Evolutionary conservation across 1,140 invertebrate species (phyloP).

Genomic region (Stratiolaelaps scimitus): DNA sequence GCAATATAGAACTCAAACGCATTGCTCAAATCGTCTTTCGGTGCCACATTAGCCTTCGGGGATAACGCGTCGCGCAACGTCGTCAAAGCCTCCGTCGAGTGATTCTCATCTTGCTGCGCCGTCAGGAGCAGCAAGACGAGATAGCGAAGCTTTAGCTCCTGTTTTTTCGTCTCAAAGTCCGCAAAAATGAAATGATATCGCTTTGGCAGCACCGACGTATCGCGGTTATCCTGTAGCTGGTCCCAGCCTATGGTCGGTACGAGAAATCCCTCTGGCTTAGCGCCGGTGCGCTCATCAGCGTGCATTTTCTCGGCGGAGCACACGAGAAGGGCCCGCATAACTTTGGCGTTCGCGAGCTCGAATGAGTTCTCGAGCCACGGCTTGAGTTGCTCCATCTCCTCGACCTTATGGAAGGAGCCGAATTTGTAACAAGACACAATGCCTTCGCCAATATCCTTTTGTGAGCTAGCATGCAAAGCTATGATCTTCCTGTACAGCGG

Average conservation of each 20-base stretch:
- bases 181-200: slow-evolving; percentile 17
- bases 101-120: not conserved
- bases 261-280: not conserved
- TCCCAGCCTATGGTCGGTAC: slow-evolving; percentile 16
- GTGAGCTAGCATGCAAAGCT: not conserved
- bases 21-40: slow-evolving; percentile 1
- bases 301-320: slow-evolving; percentile 5
- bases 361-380: slow-evolving; percentile 6
- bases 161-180: slow-evolving; percentile 5
- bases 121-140: slow-evolving; percentile 8
- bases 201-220: slow-evolving; percentile 14
- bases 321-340: not conserved
- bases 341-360: slow-evolving; percentile 7
- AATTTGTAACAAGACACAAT: slow-evolving; percentile 13
- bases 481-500: slow-evolving; percentile 8
- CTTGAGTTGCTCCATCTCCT: slow-evolving; percentile 19
- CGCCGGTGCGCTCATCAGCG: not conserved
- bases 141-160: slow-evolving; percentile 8
- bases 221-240: not conserved
- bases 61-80: not conserved
- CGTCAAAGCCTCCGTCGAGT: not conserved
- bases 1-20: slow-evolving; percentile 8
- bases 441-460: slow-evolving; percentile 13
- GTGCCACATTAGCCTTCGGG: not conserved
- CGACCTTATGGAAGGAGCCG: slow-evolving; percentile 14